Conservation (phyloP, 1,140 invertebrate genomes). For the Macrotrachela quadricornifera region DNA sequence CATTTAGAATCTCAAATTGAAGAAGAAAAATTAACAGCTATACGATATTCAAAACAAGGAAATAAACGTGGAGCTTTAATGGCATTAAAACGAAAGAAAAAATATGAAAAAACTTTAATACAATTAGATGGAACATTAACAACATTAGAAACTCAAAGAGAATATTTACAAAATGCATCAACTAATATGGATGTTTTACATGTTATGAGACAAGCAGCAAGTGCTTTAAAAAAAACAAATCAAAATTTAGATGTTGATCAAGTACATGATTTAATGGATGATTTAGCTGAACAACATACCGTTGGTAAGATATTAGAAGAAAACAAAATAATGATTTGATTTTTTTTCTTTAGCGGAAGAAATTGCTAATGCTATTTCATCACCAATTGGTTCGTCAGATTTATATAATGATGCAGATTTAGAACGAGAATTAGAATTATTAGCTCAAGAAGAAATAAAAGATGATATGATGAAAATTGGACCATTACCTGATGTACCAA, state of each 20-base stretch:
- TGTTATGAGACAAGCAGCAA: conserved; percentile 83
- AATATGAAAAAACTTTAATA: conserved; percentile 81
- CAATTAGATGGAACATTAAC: conserved; percentile 96
- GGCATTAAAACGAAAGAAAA: conserved; percentile 88
- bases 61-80: conserved; percentile 65
- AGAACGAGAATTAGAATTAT: too few species aligned
- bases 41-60: conserved; percentile 24
- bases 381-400: conserved; percentile 50
- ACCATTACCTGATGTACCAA: too few species aligned
- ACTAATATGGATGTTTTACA: conserved; percentile 91
- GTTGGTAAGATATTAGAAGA: too few species aligned
- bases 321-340: too few species aligned
- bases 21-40: conserved; percentile 58
- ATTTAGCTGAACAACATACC: conserved; percentile 83
- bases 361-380: conserved; percentile 94
- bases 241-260: conserved; percentile 62
- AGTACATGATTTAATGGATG: conserved; percentile 97
- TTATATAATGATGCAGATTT: too few species aligned
- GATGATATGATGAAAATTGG: too few species aligned
- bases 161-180: conserved; percentile 91
- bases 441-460: too few species aligned
- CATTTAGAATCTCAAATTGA: conserved; percentile 90
- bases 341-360: conserved; percentile 50
- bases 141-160: conserved; percentile 91
- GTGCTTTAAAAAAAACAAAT: conserved; percentile 82